Evolutionary conservation across 2,888 invertebrate genomes (phyloP), one percentile per base, ranked within the genome.

Genomic region (Drosophila bunnanda): DNA sequence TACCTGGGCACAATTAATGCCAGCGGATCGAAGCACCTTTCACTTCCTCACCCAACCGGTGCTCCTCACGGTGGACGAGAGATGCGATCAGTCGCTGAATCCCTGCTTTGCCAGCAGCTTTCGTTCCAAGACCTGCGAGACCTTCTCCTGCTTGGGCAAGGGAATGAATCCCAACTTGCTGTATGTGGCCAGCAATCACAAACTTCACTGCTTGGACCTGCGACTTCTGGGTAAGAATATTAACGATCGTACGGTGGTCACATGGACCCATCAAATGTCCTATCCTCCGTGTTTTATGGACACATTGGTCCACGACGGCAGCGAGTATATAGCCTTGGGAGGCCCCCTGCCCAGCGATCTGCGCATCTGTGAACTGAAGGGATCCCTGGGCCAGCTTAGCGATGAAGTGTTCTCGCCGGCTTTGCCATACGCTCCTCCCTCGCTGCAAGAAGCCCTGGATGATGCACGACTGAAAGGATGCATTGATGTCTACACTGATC

Each of bases 241-340:
- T 7, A 58, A 82, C 0, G 76, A 80, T 50, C 83, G 83, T 1
- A 12, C 83, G 0, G 76, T 91, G 0, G 78, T 88, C 20, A 79
- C 86, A 7, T 92, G 92, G 92, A 86, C 89, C 2, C 92, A 92
- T 79, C 91, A 91, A 66, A 79, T 92, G 87, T 75, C 57, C 17
- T 83, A 80, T 59, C 72, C 86, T 3, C 92, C 92, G 4, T 64
- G 83, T 0, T 88, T 91, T 54, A 72, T 92, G 66, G 88, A 89
- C 32, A 77, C 86, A 2, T 76, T 62, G 17, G 75, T 69, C 0
- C 32, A 74, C 12, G 75, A 82, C 0, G 79, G 84, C 61, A 74
- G 48, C 7, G 92, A 92, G 56, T 85, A 81, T 56, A 72, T 92
- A 4, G 83, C 86, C 0, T 34, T 91, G 10, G 76, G 88, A 25